phyloP scores from a whole-genome alignment of 2,888 invertebrate species.

The Ethmia dodecea region DNA sequence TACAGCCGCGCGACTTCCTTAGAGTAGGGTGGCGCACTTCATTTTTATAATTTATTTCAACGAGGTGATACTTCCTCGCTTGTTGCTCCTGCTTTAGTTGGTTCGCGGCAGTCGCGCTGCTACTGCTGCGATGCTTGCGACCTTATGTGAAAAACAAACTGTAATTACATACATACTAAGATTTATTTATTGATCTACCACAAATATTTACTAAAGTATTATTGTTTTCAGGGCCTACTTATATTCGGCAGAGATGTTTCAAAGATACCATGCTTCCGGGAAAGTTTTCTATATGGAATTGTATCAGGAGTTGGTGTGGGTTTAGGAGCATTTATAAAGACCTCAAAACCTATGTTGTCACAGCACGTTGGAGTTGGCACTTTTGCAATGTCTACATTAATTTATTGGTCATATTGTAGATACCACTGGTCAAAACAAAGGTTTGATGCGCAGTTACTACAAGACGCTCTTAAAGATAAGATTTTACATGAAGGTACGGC shows the following conservation, averaged over 20 bases:
- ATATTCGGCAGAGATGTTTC: conserved; percentile 85
- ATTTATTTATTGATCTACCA: not conserved
- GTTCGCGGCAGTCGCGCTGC: too few species aligned
- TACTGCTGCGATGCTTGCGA: too few species aligned
- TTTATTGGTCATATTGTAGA: conserved; percentile 84
- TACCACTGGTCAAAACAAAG: conserved; percentile 82
- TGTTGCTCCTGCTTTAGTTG: too few species aligned
- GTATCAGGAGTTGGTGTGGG: conserved; percentile 83
- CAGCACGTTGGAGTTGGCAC: conserved; percentile 82
- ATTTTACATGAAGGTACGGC: conserved; percentile 80
- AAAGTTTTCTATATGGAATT: conserved; percentile 86
- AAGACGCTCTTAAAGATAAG: conserved; percentile 79
- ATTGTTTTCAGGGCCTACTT: conserved; percentile 66
- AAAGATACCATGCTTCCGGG: conserved; percentile 88
- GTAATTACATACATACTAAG: too few species aligned
- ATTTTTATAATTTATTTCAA: too few species aligned
- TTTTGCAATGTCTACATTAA: conserved; percentile 80
- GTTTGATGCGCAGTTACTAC: conserved; percentile 80
- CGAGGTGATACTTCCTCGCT: too few species aligned
- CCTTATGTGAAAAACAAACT: too few species aligned
- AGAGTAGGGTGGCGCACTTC: too few species aligned
- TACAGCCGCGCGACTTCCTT: too few species aligned
- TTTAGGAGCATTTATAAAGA: conserved; percentile 83
- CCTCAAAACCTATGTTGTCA: conserved; percentile 81
- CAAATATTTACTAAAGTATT: conserved; percentile 1